A percentile compares a stretch with the other conserved stretches of the same genome.
Conservation (phyloP, 2,113 vertebrate genomes). For the Cynoglossus semilaevis region DNA sequence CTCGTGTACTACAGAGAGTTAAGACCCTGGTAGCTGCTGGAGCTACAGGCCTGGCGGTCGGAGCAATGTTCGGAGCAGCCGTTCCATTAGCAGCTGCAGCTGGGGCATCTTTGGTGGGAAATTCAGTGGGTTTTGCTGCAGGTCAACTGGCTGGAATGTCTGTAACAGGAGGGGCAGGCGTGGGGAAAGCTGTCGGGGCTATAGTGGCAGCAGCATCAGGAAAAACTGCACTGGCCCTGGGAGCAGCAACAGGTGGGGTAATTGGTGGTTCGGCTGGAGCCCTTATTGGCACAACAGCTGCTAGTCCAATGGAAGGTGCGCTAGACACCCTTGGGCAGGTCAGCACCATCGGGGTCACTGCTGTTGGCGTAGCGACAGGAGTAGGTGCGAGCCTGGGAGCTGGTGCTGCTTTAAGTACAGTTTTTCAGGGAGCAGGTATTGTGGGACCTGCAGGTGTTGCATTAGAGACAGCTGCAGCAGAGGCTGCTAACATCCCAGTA, state of each 20-base stretch:
- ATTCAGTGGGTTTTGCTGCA: constrained; percentile 52
- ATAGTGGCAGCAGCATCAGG: constrained; percentile 62
- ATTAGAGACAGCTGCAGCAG: constrained; percentile 31
- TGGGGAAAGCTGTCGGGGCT: constrained; percentile 66
- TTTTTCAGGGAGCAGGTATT: constrained; percentile 48
- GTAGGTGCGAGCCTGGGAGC: constrained; percentile 65
- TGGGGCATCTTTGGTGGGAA: constrained; percentile 64
- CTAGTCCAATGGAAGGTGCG: constrained; percentile 57
- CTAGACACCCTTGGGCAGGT: constrained; percentile 68
- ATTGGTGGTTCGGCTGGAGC: constrained; percentile 69
- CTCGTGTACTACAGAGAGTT: constrained; percentile 65
- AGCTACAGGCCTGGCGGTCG: constrained; percentile 69
- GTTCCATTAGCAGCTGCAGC: constrained; percentile 69
- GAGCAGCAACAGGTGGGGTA: constrained; percentile 67
- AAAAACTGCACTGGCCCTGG: constrained; percentile 63
- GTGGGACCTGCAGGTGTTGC: constrained; percentile 41
- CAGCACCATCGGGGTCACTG: constrained; percentile 54
- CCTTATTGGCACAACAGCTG: constrained; percentile 57
- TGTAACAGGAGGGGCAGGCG: constrained; percentile 44
- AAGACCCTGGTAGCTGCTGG: constrained; percentile 69
- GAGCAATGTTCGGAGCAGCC: constrained; percentile 66
- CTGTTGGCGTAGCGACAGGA: constrained; percentile 65
- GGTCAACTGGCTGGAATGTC: constrained; percentile 62
- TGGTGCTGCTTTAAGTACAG: constrained; percentile 58
- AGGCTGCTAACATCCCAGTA: too few relatives aligned